These are phyloP conservation scores for Scytalopus superciliaris DNA, from an alignment of 2,113 vertebrate genomes.

Conservation along the genomic window DNA sequence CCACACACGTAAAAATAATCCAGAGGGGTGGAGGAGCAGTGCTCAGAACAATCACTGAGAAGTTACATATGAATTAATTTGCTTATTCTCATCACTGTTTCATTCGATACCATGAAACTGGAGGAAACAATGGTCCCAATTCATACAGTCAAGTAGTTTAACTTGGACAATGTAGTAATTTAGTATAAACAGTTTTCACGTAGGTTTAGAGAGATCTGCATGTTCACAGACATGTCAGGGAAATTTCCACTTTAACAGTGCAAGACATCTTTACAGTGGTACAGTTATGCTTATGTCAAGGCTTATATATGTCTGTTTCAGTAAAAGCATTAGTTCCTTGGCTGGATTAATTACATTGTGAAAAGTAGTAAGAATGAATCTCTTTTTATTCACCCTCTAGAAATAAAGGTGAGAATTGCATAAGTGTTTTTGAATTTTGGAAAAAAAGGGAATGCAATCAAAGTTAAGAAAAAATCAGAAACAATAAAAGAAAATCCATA, in stretches of 20 bases:
- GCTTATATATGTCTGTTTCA: neutral
- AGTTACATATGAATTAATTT: neutral
- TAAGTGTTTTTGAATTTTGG: neutral
- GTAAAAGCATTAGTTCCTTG: neutral
- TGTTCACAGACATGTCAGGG: neutral
- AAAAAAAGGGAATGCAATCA: neutral
- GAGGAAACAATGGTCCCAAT: conserved; percentile 3
- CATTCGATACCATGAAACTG: neutral
- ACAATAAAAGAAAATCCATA: neutral
- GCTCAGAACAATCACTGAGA: neutral
- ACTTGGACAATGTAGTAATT: neutral
- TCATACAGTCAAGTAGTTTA: neutral
- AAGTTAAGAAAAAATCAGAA: neutral
- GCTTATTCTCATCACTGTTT: neutral
- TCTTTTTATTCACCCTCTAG: neutral
- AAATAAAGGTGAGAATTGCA: neutral
- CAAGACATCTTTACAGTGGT: neutral
- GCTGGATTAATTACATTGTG: neutral
- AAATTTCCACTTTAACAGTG: neutral
- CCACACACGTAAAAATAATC: neutral
- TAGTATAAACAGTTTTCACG: neutral
- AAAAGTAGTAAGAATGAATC: neutral
- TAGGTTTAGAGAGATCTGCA: neutral
- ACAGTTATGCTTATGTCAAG: neutral
- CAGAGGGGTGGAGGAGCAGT: neutral